phyloP scores from a whole-genome alignment of 2,113 vertebrate species.

The Acinonyx jubatus region DNA sequence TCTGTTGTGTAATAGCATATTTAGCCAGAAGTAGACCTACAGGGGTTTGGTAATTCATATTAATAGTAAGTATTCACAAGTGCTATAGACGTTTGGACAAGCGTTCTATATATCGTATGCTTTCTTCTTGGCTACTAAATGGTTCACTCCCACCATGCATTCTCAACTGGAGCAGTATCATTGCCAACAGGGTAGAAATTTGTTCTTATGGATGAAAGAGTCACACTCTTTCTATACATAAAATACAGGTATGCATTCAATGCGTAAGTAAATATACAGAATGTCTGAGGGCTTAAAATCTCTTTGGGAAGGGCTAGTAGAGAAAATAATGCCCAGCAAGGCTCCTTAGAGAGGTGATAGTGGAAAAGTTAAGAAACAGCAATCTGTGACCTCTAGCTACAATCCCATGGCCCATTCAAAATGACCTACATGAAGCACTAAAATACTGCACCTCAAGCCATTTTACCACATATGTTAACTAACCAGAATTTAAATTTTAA shows the following conservation, averaged over 20 bases:
- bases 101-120: rapidly evolving
- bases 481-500: too few species aligned
- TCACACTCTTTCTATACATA: background rate
- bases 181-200: background rate
- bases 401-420: background rate
- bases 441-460: too few species aligned
- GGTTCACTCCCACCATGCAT: background rate
- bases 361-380: background rate
- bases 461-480: too few species aligned
- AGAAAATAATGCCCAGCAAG: background rate
- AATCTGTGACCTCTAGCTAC: too few species aligned
- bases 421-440: background rate
- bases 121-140: background rate
- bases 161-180: background rate
- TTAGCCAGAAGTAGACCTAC: too few species aligned
- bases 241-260: background rate
- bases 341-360: background rate
- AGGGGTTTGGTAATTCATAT: background rate
- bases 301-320: background rate
- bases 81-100: rapidly evolving
- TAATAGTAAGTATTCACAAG: background rate
- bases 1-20: rapidly evolving
- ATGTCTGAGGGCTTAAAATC: background rate
- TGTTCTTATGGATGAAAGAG: background rate
- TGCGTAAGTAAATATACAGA: background rate